Base-by-base conservation (phyloP, 2,797 vertebrate species). In the Diglossa cyanea region DNA sequence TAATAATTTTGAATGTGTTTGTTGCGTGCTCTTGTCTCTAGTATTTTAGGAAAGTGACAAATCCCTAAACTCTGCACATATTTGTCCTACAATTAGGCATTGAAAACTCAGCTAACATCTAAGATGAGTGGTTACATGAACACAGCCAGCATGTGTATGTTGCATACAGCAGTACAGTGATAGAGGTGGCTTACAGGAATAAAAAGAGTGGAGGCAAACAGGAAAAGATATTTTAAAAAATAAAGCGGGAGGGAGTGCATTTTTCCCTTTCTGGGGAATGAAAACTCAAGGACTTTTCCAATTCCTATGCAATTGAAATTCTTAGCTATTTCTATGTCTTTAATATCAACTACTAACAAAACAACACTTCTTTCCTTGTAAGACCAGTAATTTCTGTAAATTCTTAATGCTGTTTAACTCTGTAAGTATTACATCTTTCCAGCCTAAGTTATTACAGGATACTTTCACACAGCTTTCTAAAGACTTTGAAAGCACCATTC, bases 161-260 rank as follows among this genome's bases (percentile, higher is more conserved):
- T 81, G 35, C 47, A 25, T 44, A 71, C 40, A 57, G 26, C 28
- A 67, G n/a, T 40, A 67, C 33, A 47, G n/a, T 28, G 42, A 44
- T 13, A 45, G 12, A 65, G 40, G 51, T 24, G 24, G 7, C 35
- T 85, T 62, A 21, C 3, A 70, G 66, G 48, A 94, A 18, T 33
- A 4, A 66, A 86, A 82, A 51, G n/a, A 75, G 19, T 35, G 28
- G 1, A 84, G 16, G 13, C 4, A 84, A 80, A 4, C 17, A 81
- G 35, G 25, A 77, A 54, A 88, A 77, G 3, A 44, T 17, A 42
- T 18, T 9, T 35, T 2, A 19, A 16, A 4, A 15, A 25, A 2
- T 19, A 7, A n/a, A 24, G 7, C 4, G 1, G 6, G 0, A 35
- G 4, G 13, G 0, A 2, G 4, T 10, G 1, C 1, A n/a, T 62